phyloP scores from a whole-genome alignment of 2,113 vertebrate genomes.

The Isichthys henryi region DNA sequence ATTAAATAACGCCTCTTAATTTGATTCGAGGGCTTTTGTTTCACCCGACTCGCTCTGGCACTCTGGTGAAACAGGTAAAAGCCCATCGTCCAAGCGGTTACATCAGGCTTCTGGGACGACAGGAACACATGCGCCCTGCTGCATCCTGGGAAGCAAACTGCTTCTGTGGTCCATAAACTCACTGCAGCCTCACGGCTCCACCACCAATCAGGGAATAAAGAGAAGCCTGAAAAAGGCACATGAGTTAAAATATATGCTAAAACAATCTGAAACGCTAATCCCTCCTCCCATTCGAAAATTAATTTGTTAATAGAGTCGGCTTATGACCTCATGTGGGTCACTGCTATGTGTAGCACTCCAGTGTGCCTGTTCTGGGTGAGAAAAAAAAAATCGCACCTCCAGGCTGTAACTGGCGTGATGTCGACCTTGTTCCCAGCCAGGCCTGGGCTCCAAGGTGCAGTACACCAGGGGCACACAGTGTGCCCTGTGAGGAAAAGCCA shows the following conservation, averaged over 20 bases:
- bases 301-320: background rate
- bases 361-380: background rate
- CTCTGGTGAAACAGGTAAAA: background rate
- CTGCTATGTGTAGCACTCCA: background rate
- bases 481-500: background rate
- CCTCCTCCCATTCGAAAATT: background rate
- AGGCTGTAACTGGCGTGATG: background rate
- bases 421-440: background rate
- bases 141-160: background rate
- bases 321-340: background rate
- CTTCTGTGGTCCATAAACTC: background rate
- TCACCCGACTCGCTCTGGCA: slow-evolving; percentile 21
- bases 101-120: background rate
- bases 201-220: background rate
- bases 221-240: background rate
- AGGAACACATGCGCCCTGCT: background rate
- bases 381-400: background rate
- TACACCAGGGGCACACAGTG: background rate
- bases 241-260: background rate
- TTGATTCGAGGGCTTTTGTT: slow-evolving; percentile 40
- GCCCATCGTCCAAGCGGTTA: slow-evolving; percentile 3
- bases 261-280: background rate
- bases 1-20: slow-evolving; percentile 48
- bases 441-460: background rate
- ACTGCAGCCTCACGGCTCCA: background rate